Evolutionary conservation across 1,140 invertebrate species (phyloP), one percentile per base, ranked within the genome.

Genomic region (Zeugodacus cucurbitae): DNA sequence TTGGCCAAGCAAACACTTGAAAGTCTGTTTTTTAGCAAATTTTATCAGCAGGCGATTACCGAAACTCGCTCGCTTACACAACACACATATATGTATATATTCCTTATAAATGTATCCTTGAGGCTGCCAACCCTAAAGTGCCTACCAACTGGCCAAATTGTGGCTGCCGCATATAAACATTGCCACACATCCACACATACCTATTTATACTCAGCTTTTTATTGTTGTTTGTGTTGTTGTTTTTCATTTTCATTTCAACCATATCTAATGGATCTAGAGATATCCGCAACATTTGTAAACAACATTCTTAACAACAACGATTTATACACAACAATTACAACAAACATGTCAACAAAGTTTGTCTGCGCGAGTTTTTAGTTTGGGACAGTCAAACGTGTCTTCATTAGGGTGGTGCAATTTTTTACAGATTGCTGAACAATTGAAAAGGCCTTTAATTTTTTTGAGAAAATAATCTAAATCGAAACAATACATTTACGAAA

Each of bases 271-370:
- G 85, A 86, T 86, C 85, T 86, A 58, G 59, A 86, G 26, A 59
- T 59, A 86, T 86, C 34, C 85, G 32, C 85, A 86, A 59, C 57
- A 86, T 58, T 86, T 59, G 85, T 86, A 86, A 86, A 86, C 85
- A 86, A 86, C 54, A 86, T 57, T 59, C 17, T 22, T 59, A 59
- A 86, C 85, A 86, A 59, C 85, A 59, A 86, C 37, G 32, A 74
- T 41, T 22, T 26, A 58, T 17, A 34, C n/a, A 32, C 14, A n/a
- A 10, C 85, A 86, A 86, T 29, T 32, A 82, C 74, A 48, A 82
- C 41, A 26, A 82, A 74, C 11, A 37, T 29, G 74, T 82, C 74
- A 82, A 82, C 74, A 82, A 82, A 82, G 74, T 82, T 82, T 82
- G 74, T 29, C 34, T 8, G 3, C n/a, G 5, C n/a, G 17, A 26